These are phyloP conservation scores for Zaprionus inermis DNA, from an alignment of 1,140 invertebrate species.

Conservation along the genomic window DNA sequence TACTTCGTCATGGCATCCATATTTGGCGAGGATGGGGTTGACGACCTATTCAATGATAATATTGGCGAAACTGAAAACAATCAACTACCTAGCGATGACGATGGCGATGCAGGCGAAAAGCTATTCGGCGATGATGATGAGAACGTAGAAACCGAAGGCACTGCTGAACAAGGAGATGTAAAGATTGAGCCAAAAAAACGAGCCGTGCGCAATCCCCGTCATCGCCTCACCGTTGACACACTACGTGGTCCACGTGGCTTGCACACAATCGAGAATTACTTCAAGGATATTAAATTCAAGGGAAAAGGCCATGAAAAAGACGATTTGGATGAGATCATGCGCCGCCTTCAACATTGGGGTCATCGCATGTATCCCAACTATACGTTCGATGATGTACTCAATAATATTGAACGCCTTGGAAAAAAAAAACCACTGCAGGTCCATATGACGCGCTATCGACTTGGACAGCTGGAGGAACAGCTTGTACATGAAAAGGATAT, in stretches of 20 bases:
- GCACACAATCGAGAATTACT: constrained; percentile 90
- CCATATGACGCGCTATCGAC: constrained; percentile 87
- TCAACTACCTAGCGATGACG: constrained; percentile 69
- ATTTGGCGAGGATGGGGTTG: constrained; percentile 79
- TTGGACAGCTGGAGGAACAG: constrained; percentile 85
- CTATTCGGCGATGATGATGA: constrained; percentile 67
- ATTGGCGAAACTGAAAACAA: constrained; percentile 49
- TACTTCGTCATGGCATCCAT: constrained; percentile 61
- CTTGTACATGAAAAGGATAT: constrained; percentile 28
- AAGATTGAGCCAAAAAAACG: constrained; percentile 85
- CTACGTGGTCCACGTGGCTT: constrained; percentile 92
- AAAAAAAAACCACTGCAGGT: constrained; percentile 88
- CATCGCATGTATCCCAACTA: constrained; percentile 95
- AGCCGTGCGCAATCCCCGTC: constrained; percentile 88
- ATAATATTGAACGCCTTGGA: constrained; percentile 92
- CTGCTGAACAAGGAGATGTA: constrained; percentile 31
- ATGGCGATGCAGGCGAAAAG: constrained; percentile 56
- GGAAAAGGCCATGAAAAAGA: constrained; percentile 93
- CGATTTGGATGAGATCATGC: constrained; percentile 92
- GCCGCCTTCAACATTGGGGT: constrained; percentile 95
- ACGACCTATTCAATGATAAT: constrained; percentile 75
- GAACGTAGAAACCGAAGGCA: constrained; percentile 26
- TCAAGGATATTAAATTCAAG: constrained; percentile 92
- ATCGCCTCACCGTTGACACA: constrained; percentile 89
- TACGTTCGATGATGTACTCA: constrained; percentile 93